Base-by-base conservation (phyloP, 2,888 invertebrate genomes). In the Ochlodes sylvanus region DNA sequence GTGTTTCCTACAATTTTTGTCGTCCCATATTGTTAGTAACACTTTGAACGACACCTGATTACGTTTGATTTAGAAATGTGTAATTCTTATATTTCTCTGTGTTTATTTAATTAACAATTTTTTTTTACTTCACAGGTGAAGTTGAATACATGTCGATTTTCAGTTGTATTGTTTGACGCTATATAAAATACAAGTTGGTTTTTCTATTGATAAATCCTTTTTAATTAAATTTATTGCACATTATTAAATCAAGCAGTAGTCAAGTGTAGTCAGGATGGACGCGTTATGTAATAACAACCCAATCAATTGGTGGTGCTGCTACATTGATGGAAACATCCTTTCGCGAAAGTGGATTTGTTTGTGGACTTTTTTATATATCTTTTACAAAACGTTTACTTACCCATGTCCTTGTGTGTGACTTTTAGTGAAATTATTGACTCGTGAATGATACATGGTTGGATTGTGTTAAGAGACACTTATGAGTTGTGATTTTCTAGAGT, bases 301-400 rank as follows among this genome's bases (percentile, higher is more conserved):
- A 82, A 79, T 77, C 72, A 76, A 64, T 78, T 74, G 80, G 77
- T 77, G 79, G 77, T 85, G 83, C 84, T 84, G 75, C 79, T 79
- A 70, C 76, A 73, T 77, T 74, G 69, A 57, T 42, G 57, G 55
- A 50, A 58, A 68, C 54, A 60, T 66, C 66, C 54, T 54, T 55
- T 54, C 52, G 27, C 41, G 52, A 52, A 52, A 66, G 34, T 58
- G 54, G 50, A 58, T 52, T 42, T 19, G 15, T 27, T 47, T 60
- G 60, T 60, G 44, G 60, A 60, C 60, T 60, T 60, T 54, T 54
- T 54, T 55, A 55, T 55, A 42, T 55, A 55, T 38, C 17, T 62
- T 38, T 62, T 62, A 62, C 62, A 52, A 62, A 38, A 38, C 62
- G 52, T 52, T 60, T 61, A 67, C 61, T 42, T 41, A 42, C 21